Evolutionary conservation across 2,888 invertebrate species (phyloP), one percentile per base, ranked within the genome.

Genomic region (Temnothorax unifasciatus): DNA sequence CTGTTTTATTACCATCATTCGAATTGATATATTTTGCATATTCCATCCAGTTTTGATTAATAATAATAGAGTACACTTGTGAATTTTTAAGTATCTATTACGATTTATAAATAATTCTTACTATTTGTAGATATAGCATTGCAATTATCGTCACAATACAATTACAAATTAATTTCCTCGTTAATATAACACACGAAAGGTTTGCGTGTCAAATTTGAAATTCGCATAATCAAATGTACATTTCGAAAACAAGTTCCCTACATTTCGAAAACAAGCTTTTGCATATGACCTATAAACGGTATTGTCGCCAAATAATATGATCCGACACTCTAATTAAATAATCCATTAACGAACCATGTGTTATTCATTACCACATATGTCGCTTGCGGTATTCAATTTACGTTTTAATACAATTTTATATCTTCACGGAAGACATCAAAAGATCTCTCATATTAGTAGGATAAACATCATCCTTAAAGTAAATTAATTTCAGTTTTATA

Each of bases 271-370:
- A 44, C 66, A 68, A 52, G 50, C 76, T 52, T 52, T 76, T 54
- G 79, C 34, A 50, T 57, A 29, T 34, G 13, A 47, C n/a, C 77
- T 54, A 18, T 68, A 68, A 54, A 34, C 57, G 25, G 18, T 38
- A 71, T 81, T 64, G 64, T 54, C 41, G 21, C 18, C 82, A 82
- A 82, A 76, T 76, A 82, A 75, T 54, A 15, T 6, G 82, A 11
- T 44, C 4, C 76, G 18, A 34, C n/a, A 29, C 34, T 75, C 34
- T 75, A 76, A 82, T 76, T 76, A 82, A 82, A 82, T 64, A 82
- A 82, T 81, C 47, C 34, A 81, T 64, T 82, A 63, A 57, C 52
- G 41, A 76, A 76, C 25, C 63, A 21, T 75, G 34, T n/a, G 2
- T 64, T 82, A 76, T 82, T 81, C 52, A 68, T 68, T 64, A 54